Percentiles rank a stretch among this genome's conserved stretches.
Conservation (phyloP, 2,888 invertebrate genomes). For the Ophion ellenae region DNA sequence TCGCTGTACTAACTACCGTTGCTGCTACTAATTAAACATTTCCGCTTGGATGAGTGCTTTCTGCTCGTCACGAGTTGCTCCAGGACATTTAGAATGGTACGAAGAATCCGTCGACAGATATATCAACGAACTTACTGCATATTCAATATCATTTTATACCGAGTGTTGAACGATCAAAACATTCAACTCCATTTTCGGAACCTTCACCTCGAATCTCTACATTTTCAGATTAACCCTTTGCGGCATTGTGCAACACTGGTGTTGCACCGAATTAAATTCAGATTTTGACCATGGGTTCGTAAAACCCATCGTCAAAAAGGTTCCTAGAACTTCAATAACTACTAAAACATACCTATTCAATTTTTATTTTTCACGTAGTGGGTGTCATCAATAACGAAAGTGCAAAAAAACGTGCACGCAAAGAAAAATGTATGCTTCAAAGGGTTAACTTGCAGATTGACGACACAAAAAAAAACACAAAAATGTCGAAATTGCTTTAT, state of each 20-base stretch:
- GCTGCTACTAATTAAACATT: slow-evolving; percentile 28
- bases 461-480: neutral
- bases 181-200: neutral
- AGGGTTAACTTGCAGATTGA: too few species aligned
- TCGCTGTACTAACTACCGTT: slow-evolving; percentile 62
- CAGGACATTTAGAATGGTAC: neutral
- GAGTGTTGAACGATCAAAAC: neutral
- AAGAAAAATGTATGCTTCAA: too few species aligned
- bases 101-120: neutral
- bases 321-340: too few species aligned
- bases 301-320: too few species aligned
- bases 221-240: too few species aligned
- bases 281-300: too few species aligned
- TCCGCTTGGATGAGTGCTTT: neutral
- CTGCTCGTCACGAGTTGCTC: neutral
- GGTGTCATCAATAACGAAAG: too few species aligned
- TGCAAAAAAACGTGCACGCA: too few species aligned
- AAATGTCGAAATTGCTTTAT: neutral
- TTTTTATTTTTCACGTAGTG: too few species aligned
- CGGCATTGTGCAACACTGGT: too few species aligned
- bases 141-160: neutral
- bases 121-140: neutral
- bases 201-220: neutral
- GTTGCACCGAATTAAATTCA: too few species aligned
- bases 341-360: too few species aligned